Conservation (phyloP, 2,113 vertebrate species). For the Mola mola region DNA sequence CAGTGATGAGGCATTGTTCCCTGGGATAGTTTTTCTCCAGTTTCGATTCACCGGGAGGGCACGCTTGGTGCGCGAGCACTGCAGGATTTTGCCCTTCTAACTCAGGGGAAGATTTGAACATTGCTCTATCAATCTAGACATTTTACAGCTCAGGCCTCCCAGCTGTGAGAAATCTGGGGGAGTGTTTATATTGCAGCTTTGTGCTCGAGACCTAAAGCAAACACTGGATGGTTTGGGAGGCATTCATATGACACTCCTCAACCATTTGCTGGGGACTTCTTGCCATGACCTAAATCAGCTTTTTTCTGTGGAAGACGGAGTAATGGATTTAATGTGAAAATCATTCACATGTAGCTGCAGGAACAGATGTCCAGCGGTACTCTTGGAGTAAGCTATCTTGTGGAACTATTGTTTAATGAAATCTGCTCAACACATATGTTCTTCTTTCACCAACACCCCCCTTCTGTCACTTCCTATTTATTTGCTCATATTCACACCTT, state of each 20-base stretch:
- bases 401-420: constrained; percentile 3
- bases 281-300: constrained; percentile 16
- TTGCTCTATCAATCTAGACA: constrained; percentile 79
- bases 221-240: constrained; percentile 57
- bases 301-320: no score
- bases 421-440: constrained; percentile 28
- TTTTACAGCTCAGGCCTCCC: constrained; percentile 77
- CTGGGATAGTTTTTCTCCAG: constrained; percentile 73
- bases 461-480: constrained; percentile 41
- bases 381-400: constrained; percentile 14
- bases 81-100: constrained; percentile 77
- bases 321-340: no score
- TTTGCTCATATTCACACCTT: constrained; percentile 47
- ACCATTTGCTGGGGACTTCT: constrained; percentile 9
- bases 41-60: constrained; percentile 72
- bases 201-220: constrained; percentile 68
- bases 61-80: constrained; percentile 58
- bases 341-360: no score
- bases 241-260: constrained; percentile 43
- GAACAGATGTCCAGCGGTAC: constrained; percentile 1
- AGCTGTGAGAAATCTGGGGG: constrained; percentile 78
- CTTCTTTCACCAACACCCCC: constrained; percentile 40
- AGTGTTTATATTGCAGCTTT: constrained; percentile 74
- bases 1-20: constrained; percentile 74
- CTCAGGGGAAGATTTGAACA: constrained; percentile 76